Conservation (phyloP, 2,113 vertebrate species). For the Cromileptes altivelis region DNA sequence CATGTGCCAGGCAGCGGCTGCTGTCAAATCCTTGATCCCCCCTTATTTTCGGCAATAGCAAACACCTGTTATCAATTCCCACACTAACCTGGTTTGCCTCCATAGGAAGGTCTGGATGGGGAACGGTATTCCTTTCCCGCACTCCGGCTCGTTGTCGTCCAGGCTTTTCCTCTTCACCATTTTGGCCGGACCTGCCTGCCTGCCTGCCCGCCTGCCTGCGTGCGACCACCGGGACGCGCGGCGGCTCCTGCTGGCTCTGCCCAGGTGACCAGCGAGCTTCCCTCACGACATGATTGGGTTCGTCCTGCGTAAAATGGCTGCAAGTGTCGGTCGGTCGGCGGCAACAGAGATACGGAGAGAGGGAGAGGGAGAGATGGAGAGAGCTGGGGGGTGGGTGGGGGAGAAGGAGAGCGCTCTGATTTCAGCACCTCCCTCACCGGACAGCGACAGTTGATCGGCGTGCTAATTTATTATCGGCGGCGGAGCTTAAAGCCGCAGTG, state of each 20-base stretch:
- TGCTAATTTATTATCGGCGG: slow-evolving; percentile 52
- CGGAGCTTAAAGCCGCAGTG: slow-evolving; percentile 71
- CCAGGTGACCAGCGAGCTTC: slow-evolving; percentile 70
- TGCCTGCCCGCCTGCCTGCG: slow-evolving; percentile 24
- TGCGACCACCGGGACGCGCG: slow-evolving; percentile 48
- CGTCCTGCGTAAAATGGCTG: slow-evolving; percentile 91
- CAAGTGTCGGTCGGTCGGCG: slow-evolving; percentile 76
- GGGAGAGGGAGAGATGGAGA: slow-evolving; percentile 25
- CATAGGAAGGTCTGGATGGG: slow-evolving; percentile 99
- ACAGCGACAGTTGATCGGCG: slow-evolving; percentile 82
- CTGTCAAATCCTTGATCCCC: slow-evolving; percentile 22
- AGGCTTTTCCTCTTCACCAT: slow-evolving; percentile 99
- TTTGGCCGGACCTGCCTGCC: slow-evolving; percentile 53
- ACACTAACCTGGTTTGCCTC: slow-evolving; percentile 97
- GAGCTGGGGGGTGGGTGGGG: background rate
- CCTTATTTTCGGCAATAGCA: background rate
- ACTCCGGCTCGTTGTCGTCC: slow-evolving; percentile 94
- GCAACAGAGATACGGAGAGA: slow-evolving; percentile 33
- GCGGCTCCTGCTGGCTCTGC: slow-evolving; percentile 54
- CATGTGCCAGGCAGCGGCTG: background rate
- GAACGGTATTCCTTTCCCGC: slow-evolving; percentile 94
- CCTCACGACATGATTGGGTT: slow-evolving; percentile 74
- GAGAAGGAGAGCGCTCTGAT: slow-evolving; percentile 44
- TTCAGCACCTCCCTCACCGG: slow-evolving; percentile 90
- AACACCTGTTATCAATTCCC: slow-evolving; percentile 78